These are phyloP conservation scores for Notiomystis cincta DNA, from an alignment of 2,113 vertebrate species.

Conservation along the genomic window DNA sequence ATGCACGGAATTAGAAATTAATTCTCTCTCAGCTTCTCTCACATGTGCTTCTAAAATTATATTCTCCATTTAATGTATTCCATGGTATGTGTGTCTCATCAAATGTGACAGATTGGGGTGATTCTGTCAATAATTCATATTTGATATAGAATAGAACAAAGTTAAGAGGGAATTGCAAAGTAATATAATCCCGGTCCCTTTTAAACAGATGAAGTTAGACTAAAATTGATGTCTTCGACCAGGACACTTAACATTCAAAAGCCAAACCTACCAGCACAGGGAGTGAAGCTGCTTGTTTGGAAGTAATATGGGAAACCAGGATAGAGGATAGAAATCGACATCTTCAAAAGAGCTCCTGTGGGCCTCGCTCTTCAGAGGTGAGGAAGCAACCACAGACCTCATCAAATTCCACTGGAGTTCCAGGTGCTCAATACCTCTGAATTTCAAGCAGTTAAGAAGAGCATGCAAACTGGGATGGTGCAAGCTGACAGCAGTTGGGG, in stretches of 20 bases:
- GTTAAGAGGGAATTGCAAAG: slow-evolving; percentile 26
- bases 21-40: neutral
- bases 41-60: slow-evolving; percentile 11
- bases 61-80: slow-evolving; percentile 13
- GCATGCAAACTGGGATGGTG: slow-evolving; percentile 8
- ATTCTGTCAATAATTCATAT: slow-evolving; percentile 60
- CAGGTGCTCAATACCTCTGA: neutral
- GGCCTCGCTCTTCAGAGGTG: slow-evolving; percentile 7
- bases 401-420: neutral
- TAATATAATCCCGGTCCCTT: neutral
- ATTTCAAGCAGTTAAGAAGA: slow-evolving; percentile 33
- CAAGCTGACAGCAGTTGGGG: neutral
- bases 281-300: neutral
- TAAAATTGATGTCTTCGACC: neutral
- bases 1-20: slow-evolving; percentile 5
- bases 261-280: neutral
- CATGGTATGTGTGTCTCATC: slow-evolving; percentile 6
- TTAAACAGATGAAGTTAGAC: neutral
- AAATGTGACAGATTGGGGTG: slow-evolving; percentile 50
- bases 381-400: neutral
- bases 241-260: slow-evolving; percentile 7
- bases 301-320: neutral
- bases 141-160: slow-evolving; percentile 16
- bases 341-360: slow-evolving; percentile 10
- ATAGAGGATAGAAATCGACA: neutral